Evolutionary conservation across 2,888 invertebrate species (phyloP).

Genomic region (Bellardia bayeri): DNA sequence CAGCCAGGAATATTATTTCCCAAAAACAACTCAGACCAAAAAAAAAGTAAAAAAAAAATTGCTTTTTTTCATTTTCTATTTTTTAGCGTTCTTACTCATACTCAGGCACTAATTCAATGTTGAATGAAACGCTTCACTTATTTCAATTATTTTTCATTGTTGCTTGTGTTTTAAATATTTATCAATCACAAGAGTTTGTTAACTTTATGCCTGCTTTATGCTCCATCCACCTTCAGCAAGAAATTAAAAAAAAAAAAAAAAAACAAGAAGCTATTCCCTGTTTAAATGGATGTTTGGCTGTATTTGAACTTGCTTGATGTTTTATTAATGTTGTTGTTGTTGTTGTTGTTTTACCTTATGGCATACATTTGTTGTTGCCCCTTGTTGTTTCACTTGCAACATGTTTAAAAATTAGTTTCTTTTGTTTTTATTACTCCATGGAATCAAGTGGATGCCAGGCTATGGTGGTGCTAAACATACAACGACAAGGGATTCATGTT

Average conservation of each 20-base stretch:
- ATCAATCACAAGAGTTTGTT: constrained; percentile 84
- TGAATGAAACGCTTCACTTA: constrained; percentile 82
- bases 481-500: constrained; percentile 7
- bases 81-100: neutral
- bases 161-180: constrained; percentile 84
- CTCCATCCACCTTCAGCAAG: constrained; percentile 27
- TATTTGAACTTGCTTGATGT: constrained; percentile 56
- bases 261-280: constrained; percentile 36
- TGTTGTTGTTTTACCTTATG: constrained; percentile 61
- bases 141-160: constrained; percentile 85
- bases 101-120: constrained; percentile 72
- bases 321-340: constrained; percentile 10
- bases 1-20: constrained; percentile 44
- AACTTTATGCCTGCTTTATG: constrained; percentile 77
- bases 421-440: constrained; percentile 61
- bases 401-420: constrained; percentile 69
- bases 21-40: constrained; percentile 13
- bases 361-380: constrained; percentile 61
- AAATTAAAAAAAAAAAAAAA: neutral
- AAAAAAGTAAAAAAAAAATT: constrained; percentile 22
- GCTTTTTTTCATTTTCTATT: neutral
- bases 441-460: constrained; percentile 6
- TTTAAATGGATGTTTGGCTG: constrained; percentile 50
- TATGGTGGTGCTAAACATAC: neutral
- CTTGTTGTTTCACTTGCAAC: constrained; percentile 62